phyloP scores from a whole-genome alignment of 92 coral and sea anemone genomes.

The Zoanthus solanderi region DNA sequence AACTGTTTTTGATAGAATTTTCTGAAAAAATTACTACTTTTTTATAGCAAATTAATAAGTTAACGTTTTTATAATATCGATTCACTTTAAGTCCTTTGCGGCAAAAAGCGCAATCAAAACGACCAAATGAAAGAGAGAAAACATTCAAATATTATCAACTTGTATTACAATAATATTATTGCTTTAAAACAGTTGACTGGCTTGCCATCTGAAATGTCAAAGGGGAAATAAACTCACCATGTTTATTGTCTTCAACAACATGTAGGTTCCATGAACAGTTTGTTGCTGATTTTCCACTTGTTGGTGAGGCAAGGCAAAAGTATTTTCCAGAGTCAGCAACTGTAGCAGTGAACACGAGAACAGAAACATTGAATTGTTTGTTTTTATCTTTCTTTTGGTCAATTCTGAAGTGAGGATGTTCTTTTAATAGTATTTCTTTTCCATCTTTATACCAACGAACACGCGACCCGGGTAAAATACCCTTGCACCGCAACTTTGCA shows the following conservation, averaged over 20 bases:
- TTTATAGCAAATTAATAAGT: too few relatives aligned
- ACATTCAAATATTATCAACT: too few relatives aligned
- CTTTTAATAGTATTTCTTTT: not conserved
- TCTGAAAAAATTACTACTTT: too few relatives aligned
- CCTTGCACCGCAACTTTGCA: not conserved
- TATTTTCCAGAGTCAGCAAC: not conserved
- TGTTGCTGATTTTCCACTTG: not conserved
- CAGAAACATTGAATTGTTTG: not conserved
- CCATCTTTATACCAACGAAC: constrained; percentile 1
- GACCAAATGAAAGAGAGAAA: too few relatives aligned
- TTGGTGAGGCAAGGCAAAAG: not conserved
- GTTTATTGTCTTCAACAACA: not conserved
- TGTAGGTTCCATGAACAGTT: not conserved
- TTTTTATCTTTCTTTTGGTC: not conserved
- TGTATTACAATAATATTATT: too few relatives aligned
- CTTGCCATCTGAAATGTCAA: not conserved
- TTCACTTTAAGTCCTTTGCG: too few relatives aligned
- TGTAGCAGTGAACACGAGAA: not conserved
- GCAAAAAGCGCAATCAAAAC: too few relatives aligned
- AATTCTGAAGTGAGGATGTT: constrained; percentile 5
- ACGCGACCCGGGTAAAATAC: not conserved
- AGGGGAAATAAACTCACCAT: not conserved
- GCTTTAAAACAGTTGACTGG: too few relatives aligned
- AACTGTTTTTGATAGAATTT: too few relatives aligned
- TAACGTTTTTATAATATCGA: too few relatives aligned